Conservation (phyloP, 2,113 vertebrate genomes). For the Oxyura jamaicensis region DNA sequence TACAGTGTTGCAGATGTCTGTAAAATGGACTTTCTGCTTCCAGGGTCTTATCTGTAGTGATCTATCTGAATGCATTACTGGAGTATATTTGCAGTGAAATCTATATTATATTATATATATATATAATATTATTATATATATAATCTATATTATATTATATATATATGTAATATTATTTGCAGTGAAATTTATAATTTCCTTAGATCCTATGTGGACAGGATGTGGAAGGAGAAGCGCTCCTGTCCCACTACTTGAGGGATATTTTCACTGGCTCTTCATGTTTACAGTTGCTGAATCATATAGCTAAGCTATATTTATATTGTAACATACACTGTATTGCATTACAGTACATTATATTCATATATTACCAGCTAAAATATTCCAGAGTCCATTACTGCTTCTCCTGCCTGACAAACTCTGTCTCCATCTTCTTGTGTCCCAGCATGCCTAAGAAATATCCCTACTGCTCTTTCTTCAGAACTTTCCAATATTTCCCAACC, state of each 20-base stretch:
- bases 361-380: neutral
- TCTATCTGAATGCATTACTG: neutral
- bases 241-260: neutral
- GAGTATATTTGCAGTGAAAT: neutral
- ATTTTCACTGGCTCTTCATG: neutral
- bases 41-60: neutral
- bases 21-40: neutral
- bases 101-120: too few species aligned
- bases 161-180: too few species aligned
- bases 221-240: neutral
- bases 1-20: neutral
- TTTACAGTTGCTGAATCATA: neutral
- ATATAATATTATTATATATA: too few species aligned
- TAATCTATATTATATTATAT: too few species aligned
- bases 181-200: neutral
- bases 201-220: neutral
- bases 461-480: neutral
- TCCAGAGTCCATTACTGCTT: accelerated
- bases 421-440: neutral
- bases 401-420: neutral
- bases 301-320: neutral
- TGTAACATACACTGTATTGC: neutral
- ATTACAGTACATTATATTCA: neutral
- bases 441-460: neutral
- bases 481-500: neutral